Evolutionary conservation across 2,888 invertebrate species (phyloP), one percentile per base, ranked within the genome.

Genomic region (Unio delphinus): DNA sequence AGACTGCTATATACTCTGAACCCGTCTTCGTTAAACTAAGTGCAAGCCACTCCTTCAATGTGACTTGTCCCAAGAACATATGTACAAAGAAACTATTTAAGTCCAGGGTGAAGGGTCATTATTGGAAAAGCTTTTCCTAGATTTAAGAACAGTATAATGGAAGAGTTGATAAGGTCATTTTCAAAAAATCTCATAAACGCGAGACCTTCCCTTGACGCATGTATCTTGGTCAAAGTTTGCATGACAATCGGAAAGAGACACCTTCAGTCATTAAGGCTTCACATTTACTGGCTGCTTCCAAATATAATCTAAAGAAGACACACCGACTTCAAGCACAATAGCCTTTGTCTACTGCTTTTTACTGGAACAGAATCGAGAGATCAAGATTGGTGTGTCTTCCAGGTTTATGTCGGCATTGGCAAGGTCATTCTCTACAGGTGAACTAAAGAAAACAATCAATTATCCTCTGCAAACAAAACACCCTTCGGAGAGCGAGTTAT

Each of bases 121-220:
- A 56, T n/a, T 28, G 56, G n/a, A 8, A 55, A n/a, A 55, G 1
- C 23, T n/a, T 64, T 17, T 15, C n/a, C 17, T 56, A 64, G 20
- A 18, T 56, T 17, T 8, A 26, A 64, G 64, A 55, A 5, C 70
- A 72, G 56, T 1, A 63, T 67, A 63, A 71, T 62, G 70, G 73
- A 3, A 61, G 45, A 57, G 0, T 67, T 61, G 30, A 30, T 30
- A n/a, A 66, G 30, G 55, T 72, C 28, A 30, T 64, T 34, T 71
- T 73, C 62, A 66, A 67, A 34, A 45, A 68, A 26, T 60, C 55
- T 18, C 18, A 8, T 56, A 63, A 45, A n/a, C 1, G 8, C 20
- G 23, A 45, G 1, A 63, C 4, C 15, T 63, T 34, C 1, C 54
- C 1, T 18, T 17, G 56, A 3, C 1, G 59, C 65, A 3, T 15